Evolutionary conservation across 2,888 invertebrate species (phyloP), one percentile per base, ranked within the genome.

Genomic region (Parnassius glacialis): DNA sequence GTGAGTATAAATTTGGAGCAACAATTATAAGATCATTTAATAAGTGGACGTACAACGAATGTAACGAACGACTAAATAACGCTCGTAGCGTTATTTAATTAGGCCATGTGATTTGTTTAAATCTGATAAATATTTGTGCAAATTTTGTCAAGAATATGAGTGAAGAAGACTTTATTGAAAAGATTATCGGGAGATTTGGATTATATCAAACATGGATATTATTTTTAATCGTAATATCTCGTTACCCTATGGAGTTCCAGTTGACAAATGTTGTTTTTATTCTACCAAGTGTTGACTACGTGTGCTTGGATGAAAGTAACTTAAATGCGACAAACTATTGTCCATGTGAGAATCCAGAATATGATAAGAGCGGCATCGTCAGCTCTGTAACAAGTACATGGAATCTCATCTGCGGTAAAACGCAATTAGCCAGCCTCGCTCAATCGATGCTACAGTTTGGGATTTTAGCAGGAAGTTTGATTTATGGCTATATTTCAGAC

Each of bases 371-470:
- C 52, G 79, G 86, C 9, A 93, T 94, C 57, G 75, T 81, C 7
- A 92, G 88, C 68, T 94, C 93, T 1, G 93, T 94, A 10, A 90
- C 92, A 0, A 93, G 90, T 10, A 90, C 94, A 83, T 94, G 93
- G 93, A 72, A 93, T 71, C 83, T 94, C 45, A 93, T 94, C 62
- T 94, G 94, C 69, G 92, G 92, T 42, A 85, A 84, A 65, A 81
- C 84, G 59, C 88, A 88, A 66, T 72, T 93, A 51, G 90, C 92
- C 1, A 93, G 93, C 74, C 75, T 93, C 16, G 87, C 90, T 11
- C 93, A 93, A 71, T 90, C 92, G 0, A 87, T 91, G 68, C 78
- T 93, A 70, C 93, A 93, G 84, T 79, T 92, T 59, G 93, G 93
- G 51, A 88, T 93, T 58, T 78, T 93, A 51, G 74, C 84, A 9